Conservation (phyloP, 2,797 vertebrate genomes). For the Margarornis squamiger region DNA sequence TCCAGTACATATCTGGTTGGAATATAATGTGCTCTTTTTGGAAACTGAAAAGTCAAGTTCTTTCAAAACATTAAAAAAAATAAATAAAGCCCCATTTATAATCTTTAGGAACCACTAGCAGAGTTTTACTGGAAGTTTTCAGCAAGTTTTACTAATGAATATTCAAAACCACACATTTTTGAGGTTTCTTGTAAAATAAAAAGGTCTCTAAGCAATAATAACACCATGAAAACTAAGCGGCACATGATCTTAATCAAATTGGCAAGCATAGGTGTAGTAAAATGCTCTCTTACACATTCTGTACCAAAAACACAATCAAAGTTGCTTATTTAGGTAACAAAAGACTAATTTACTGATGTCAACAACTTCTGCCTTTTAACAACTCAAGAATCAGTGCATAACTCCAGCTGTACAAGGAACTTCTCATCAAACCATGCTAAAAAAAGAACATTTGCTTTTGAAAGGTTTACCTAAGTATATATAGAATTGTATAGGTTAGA, state of each 20-base stretch:
- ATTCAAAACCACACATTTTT: background rate
- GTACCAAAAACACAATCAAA: background rate
- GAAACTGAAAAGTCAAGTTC: background rate
- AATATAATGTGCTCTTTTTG: background rate
- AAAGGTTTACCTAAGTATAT: conserved; percentile 4
- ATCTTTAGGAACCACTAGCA: background rate
- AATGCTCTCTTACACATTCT: background rate
- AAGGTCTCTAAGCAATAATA: background rate
- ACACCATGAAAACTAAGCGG: background rate
- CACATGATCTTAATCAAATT: background rate
- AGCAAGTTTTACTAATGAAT: background rate
- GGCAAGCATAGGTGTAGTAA: background rate
- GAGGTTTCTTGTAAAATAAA: background rate
- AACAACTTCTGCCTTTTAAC: background rate
- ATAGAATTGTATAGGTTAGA: background rate
- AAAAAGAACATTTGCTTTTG: conserved; percentile 7
- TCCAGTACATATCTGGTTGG: background rate
- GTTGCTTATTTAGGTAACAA: background rate
- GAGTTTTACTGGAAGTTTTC: background rate
- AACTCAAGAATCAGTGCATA: background rate
- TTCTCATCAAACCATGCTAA: background rate
- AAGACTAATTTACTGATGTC: background rate
- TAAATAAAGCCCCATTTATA: background rate
- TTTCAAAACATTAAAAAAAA: background rate
- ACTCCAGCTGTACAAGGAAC: background rate